A percentile compares a stretch with the other conserved stretches of the same genome.
Evolutionary conservation across 2,888 invertebrate species (phyloP).

Genomic region (Brachyopa scutellaris): DNA sequence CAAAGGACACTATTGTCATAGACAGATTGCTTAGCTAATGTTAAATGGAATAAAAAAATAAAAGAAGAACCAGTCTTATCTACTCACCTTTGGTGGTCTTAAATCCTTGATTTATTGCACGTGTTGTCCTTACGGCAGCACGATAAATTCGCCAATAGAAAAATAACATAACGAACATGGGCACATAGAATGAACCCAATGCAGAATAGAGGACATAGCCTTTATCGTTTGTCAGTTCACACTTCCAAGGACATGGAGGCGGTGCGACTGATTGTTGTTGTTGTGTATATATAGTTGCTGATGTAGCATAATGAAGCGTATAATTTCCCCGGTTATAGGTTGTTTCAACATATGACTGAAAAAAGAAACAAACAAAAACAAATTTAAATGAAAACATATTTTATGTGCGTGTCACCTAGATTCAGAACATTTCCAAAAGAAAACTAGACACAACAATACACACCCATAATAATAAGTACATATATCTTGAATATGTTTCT

Average conservation of each 20-base stretch:
- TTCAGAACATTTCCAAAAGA: too few relatives aligned
- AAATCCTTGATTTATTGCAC: constrained; percentile 95
- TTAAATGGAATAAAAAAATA: constrained; percentile 13
- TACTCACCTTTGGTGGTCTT: constrained; percentile 90
- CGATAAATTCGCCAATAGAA: constrained; percentile 98
- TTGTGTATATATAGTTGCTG: constrained; percentile 59
- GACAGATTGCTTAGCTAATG: constrained; percentile 54
- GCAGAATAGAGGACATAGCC: constrained; percentile 99
- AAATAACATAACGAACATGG: constrained; percentile 98
- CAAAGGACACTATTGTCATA: constrained; percentile 51
- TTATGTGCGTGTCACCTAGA: too few relatives aligned
- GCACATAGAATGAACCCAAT: constrained; percentile 98
- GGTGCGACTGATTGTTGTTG: constrained; percentile 76
- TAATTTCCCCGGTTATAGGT: constrained; percentile 81
- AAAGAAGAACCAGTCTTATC: constrained; percentile 12
- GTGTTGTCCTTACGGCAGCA: constrained; percentile 95
- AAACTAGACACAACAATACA: too few relatives aligned
- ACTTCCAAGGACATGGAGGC: constrained; percentile 91
- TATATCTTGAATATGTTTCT: too few relatives aligned
- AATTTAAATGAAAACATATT: too few relatives aligned
- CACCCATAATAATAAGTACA: too few relatives aligned
- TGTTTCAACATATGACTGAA: constrained; percentile 78
- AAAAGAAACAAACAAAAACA: constrained; percentile 24
- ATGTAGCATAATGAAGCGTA: constrained; percentile 80
- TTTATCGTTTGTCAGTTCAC: constrained; percentile 95